Conservation (phyloP, 2,113 vertebrate species). For the Datnioides undecimradiatus region DNA sequence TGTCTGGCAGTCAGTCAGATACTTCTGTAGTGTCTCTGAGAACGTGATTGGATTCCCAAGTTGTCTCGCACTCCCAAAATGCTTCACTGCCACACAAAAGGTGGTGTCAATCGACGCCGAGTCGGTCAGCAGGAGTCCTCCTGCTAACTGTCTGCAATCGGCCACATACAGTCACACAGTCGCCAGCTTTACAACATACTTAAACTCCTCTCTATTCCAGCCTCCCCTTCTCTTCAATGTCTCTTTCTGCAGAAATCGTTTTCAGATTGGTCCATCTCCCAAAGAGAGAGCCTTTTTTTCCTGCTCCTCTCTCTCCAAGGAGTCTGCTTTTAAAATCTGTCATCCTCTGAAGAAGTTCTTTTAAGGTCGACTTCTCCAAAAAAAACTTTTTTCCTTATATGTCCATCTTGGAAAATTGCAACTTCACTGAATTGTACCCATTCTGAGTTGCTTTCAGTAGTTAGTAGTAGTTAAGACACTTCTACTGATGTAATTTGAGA, state of each 20-base stretch:
- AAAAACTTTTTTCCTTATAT: background rate
- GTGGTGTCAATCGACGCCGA: constrained; percentile 36
- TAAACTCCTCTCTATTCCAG: background rate
- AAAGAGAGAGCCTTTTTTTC: background rate
- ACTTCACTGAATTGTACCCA: background rate
- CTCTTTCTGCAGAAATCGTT: background rate
- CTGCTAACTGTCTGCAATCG: constrained; percentile 9
- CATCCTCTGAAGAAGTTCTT: background rate
- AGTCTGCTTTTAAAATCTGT: constrained; percentile 17
- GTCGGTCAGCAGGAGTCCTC: constrained; percentile 30
- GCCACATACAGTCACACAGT: background rate
- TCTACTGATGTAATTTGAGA: background rate
- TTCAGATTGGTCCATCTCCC: constrained; percentile 5
- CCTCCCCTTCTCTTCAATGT: background rate
- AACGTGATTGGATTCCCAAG: constrained; percentile 60
- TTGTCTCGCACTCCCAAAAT: constrained; percentile 35
- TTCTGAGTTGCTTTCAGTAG: background rate
- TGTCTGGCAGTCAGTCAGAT: constrained; percentile 44
- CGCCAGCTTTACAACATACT: constrained; percentile 11
- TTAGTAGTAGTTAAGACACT: background rate
- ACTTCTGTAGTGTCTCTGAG: constrained; percentile 36
- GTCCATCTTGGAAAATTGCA: background rate
- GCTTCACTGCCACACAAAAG: constrained; percentile 56
- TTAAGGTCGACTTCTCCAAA: background rate
- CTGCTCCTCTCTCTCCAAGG: background rate